These are phyloP conservation scores for Eustalomyia histrio DNA, from an alignment of 2,888 invertebrate genomes.

Conservation along the genomic window DNA sequence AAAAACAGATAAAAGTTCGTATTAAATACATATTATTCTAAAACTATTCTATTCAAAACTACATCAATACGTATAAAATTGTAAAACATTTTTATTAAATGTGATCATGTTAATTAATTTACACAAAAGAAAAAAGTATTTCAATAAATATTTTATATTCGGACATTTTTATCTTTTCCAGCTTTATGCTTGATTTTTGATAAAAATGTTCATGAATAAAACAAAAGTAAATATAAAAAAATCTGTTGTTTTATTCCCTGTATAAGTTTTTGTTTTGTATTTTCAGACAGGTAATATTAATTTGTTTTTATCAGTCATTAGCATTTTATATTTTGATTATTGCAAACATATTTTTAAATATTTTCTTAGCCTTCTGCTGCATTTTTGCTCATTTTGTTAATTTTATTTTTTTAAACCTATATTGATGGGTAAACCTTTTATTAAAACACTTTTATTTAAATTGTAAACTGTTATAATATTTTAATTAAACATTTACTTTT, in stretches of 20 bases:
- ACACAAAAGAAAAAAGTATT: conserved; percentile 29
- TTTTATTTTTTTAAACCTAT: conserved; percentile 27
- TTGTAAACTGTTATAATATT: too few species aligned
- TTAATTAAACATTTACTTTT: too few species aligned
- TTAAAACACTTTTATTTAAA: too few species aligned
- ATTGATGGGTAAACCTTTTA: too few species aligned
- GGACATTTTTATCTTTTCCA: conserved; percentile 42
- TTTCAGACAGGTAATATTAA: conserved; percentile 25
- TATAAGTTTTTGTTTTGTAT: background rate
- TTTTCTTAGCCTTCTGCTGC: conserved; percentile 55
- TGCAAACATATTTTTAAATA: conserved; percentile 10
- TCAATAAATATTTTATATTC: conserved; percentile 54
- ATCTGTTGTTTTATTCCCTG: conserved; percentile 62
- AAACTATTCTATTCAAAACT: conserved; percentile 4
- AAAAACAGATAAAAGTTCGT: conserved; percentile 10
- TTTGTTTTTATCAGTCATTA: conserved; percentile 47
- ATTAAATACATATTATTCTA: conserved; percentile 11
- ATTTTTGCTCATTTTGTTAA: conserved; percentile 53
- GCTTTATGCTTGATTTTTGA: conserved; percentile 38
- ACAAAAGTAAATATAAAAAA: conserved; percentile 45
- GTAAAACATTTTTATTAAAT: conserved; percentile 12
- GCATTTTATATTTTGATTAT: conserved; percentile 16
- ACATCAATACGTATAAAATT: conserved; percentile 1
- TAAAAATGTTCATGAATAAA: conserved; percentile 60
- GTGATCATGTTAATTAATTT: conserved; percentile 19